These are phyloP conservation scores for Bufo bufo DNA, from an alignment of 2,113 vertebrate genomes.

Conservation along the genomic window DNA sequence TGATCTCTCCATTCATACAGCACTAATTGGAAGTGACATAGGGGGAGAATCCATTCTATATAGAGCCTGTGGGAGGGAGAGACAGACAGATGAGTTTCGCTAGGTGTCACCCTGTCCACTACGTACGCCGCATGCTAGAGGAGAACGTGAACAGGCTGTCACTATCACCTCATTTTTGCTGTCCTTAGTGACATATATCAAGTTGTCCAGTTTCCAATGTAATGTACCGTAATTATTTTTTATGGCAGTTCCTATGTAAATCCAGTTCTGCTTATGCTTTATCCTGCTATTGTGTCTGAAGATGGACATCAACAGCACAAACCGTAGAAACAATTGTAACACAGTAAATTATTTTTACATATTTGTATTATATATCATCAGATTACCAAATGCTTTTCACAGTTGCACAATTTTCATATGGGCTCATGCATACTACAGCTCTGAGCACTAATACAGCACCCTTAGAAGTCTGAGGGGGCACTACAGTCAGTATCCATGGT, in stretches of 20 bases:
- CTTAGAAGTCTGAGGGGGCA: not conserved
- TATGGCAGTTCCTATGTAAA: not conserved
- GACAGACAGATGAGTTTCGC: not conserved
- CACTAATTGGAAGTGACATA: conserved; percentile 48
- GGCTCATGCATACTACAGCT: not conserved
- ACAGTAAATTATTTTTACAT: not conserved
- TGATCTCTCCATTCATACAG: conserved; percentile 37
- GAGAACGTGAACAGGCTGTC: not conserved
- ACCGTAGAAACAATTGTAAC: not conserved
- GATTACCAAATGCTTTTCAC: not conserved
- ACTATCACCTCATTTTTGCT: not conserved
- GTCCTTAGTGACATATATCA: not conserved
- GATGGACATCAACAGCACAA: not conserved
- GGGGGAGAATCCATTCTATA: conserved; percentile 26
- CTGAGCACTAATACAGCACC: no score
- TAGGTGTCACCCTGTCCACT: conserved; percentile 3
- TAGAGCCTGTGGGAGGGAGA: conserved; percentile 28
- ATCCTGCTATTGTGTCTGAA: not conserved
- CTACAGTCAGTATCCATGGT: not conserved
- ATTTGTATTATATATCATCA: not conserved
- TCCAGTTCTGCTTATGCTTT: not conserved
- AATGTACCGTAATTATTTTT: not conserved
- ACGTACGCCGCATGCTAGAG: not conserved
- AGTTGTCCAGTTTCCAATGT: not conserved
- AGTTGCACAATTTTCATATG: not conserved